Evolutionary conservation across 2,797 vertebrate species (phyloP).

Genomic region (Ciconia nigra): DNA sequence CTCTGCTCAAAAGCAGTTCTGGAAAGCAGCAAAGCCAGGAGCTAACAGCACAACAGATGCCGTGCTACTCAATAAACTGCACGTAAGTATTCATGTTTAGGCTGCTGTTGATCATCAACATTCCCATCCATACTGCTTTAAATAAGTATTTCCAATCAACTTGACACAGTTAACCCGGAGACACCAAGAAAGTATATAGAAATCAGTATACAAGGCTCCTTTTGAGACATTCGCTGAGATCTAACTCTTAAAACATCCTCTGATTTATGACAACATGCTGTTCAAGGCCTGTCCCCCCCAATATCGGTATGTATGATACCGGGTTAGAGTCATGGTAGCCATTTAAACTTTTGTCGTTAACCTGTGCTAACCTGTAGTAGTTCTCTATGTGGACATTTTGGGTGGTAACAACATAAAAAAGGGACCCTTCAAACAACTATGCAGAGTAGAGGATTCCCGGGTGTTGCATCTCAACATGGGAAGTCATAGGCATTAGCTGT

Average conservation of each 20-base stretch:
- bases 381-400: not conserved
- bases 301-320: rapidly evolving
- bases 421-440: no score
- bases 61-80: conserved; percentile 92
- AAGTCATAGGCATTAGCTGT: not conserved
- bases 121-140: rapidly evolving
- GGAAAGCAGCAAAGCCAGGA: conserved; percentile 97
- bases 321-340: not conserved
- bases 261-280: rapidly evolving
- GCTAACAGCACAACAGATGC: conserved; percentile 95
- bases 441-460: rapidly evolving
- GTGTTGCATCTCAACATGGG: rapidly evolving
- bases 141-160: rapidly evolving
- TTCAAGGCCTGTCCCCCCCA: not conserved
- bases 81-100: conserved; percentile 75
- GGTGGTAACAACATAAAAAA: not conserved
- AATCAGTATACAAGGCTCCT: rapidly evolving
- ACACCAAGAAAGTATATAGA: rapidly evolving
- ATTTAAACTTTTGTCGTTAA: rapidly evolving
- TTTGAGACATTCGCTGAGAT: rapidly evolving
- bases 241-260: no score
- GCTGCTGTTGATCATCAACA: rapidly evolving
- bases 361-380: not conserved
- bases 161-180: rapidly evolving
- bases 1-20: conserved; percentile 98